Percentiles rank a stretch among this genome's conserved stretches.
These are phyloP conservation scores for Platysternon megacephalum DNA, from an alignment of 2,113 vertebrate species.

Conservation along the genomic window DNA sequence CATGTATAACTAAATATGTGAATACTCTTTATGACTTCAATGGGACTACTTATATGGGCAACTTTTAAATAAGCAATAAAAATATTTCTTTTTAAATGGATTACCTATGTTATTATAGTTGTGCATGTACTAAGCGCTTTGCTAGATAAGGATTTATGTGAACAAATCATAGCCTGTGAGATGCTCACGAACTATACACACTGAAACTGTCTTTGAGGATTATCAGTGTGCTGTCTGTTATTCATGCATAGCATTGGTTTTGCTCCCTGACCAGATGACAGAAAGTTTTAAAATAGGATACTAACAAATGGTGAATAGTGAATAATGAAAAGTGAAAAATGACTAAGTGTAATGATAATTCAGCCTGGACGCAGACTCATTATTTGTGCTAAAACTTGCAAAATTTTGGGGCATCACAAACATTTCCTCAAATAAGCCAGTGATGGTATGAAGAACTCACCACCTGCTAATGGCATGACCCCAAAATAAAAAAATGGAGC, in stretches of 20 bases:
- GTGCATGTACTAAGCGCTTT: neutral
- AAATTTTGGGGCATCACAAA: neutral
- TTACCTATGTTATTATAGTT: neutral
- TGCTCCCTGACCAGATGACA: neutral
- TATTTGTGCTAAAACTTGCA: neutral
- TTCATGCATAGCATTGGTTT: neutral
- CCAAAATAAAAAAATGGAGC: neutral
- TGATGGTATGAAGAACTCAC: neutral
- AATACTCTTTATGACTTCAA: neutral
- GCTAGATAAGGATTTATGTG: neutral
- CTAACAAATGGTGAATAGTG: neutral
- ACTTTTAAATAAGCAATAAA: constrained; percentile 21
- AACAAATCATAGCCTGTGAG: neutral
- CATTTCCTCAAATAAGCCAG: neutral
- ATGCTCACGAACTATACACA: neutral
- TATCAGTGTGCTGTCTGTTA: neutral
- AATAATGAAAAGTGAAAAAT: neutral
- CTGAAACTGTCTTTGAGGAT: neutral
- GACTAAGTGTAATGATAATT: neutral
- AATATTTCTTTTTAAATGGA: constrained; percentile 27
- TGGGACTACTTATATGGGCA: constrained; percentile 19
- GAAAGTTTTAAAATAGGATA: neutral
- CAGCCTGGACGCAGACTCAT: neutral
- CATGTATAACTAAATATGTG: constrained; percentile 20
- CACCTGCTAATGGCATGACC: neutral